These are phyloP conservation scores for Oryzias celebensis DNA, from an alignment of 2,113 vertebrate species.

Conservation along the genomic window DNA sequence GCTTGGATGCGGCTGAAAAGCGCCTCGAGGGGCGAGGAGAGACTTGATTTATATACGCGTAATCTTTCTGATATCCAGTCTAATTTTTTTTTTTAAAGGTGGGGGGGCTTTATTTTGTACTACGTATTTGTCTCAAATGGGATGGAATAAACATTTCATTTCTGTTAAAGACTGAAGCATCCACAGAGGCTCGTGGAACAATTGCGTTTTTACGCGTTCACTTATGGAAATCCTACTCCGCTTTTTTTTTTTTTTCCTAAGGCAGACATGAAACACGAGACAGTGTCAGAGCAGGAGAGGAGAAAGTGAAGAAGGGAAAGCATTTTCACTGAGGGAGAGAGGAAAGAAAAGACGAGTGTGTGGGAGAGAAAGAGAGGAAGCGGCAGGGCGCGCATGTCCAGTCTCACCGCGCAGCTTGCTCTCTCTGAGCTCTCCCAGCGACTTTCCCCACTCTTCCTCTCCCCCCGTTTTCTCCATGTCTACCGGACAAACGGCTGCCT, in stretches of 20 bases:
- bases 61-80: too few relatives aligned
- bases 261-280: constrained; percentile 11
- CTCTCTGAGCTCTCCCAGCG: constrained; percentile 76
- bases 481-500: constrained; percentile 79
- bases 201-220: constrained; percentile 16
- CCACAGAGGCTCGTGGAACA: not conserved
- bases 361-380: constrained; percentile 38
- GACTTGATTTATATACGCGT: constrained; percentile 17
- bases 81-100: too few relatives aligned
- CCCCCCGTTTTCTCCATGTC: constrained; percentile 80
- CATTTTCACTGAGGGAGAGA: constrained; percentile 6
- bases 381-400: constrained; percentile 86
- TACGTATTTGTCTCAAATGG: not conserved
- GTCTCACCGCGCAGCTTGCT: constrained; percentile 78
- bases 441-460: constrained; percentile 64
- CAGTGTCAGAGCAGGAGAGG: constrained; percentile 29
- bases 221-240: not conserved
- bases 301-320: constrained; percentile 12
- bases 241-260: not conserved
- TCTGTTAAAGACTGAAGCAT: constrained; percentile 2
- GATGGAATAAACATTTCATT: not conserved
- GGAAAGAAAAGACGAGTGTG: constrained; percentile 23
- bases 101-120: too few relatives aligned
- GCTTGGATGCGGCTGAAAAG: constrained; percentile 1
- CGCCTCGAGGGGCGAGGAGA: constrained; percentile 2